phyloP scores from a whole-genome alignment of 2,797 vertebrate species.

The Synaphobranchus kaupii region DNA sequence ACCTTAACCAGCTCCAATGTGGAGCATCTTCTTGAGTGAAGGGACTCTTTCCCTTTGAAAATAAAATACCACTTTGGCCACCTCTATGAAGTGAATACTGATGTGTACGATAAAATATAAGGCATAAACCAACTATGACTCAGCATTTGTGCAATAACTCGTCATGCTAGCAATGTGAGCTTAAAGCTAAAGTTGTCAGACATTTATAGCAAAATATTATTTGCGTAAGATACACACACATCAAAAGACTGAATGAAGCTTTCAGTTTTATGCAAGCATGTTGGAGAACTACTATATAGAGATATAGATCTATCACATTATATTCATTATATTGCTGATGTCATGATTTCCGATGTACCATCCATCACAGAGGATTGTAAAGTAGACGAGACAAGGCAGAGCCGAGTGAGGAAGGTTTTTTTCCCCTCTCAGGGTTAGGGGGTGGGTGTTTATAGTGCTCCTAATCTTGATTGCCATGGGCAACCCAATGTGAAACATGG shows the following conservation, averaged over 20 bases:
- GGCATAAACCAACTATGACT: background rate
- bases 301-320: constrained; percentile 2
- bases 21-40: background rate
- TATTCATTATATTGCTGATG: background rate
- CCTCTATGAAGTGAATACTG: background rate
- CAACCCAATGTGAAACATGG: constrained; percentile 17
- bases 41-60: too few species aligned
- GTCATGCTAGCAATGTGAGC: background rate
- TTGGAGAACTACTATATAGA: background rate
- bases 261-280: background rate
- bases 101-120: background rate
- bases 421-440: background rate
- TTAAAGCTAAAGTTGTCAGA: background rate
- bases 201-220: background rate
- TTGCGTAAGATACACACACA: background rate
- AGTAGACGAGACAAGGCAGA: constrained; percentile 21
- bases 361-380: background rate
- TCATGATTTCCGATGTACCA: constrained; percentile 14
- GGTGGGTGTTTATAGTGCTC: background rate
- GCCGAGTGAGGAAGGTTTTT: background rate
- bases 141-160: background rate
- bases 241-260: background rate
- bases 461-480: background rate
- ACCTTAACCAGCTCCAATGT: background rate
- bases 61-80: background rate